phyloP scores from a whole-genome alignment of 37 sponge, comb jelly and placozoan species.

The Spongilla lacustris region DNA sequence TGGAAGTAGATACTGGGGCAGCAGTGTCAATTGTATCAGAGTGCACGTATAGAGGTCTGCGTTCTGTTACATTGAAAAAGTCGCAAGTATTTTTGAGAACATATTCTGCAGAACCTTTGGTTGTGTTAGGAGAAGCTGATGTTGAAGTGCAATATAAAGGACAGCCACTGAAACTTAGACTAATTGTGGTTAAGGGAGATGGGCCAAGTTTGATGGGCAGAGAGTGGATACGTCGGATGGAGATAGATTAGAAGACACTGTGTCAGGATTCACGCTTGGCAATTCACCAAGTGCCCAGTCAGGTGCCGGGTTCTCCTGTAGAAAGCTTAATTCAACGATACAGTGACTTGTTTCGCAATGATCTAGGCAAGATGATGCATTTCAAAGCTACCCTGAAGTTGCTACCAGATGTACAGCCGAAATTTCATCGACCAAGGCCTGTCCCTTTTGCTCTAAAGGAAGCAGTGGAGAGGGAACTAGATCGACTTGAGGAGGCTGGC shows the following conservation, averaged over 20 bases:
- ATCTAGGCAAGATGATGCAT: conserved; percentile 10
- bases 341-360: conserved; percentile 30
- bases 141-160: too few species aligned
- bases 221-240: conserved; percentile 8
- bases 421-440: conserved; percentile 12
- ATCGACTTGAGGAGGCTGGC: conserved; percentile 18
- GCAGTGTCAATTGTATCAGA: too few species aligned
- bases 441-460: conserved; percentile 26
- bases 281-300: neutral
- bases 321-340: conserved; percentile 13
- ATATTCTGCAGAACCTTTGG: neutral
- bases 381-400: conserved; percentile 13
- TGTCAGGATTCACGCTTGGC: too few species aligned
- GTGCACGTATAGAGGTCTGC: too few species aligned
- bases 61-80: neutral
- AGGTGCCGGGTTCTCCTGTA: neutral
- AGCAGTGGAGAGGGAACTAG: conserved; percentile 14
- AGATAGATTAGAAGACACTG: conserved; percentile 22
- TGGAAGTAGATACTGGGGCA: too few species aligned
- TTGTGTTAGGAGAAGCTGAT: neutral
- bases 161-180: neutral
- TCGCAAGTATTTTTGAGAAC: neutral
- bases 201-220: conserved; percentile 21
- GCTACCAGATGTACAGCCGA: conserved; percentile 10
- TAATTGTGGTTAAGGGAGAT: conserved; percentile 9